Base-by-base conservation (phyloP, 2,797 vertebrate genomes). In the Oreochromis mossambicus region DNA sequence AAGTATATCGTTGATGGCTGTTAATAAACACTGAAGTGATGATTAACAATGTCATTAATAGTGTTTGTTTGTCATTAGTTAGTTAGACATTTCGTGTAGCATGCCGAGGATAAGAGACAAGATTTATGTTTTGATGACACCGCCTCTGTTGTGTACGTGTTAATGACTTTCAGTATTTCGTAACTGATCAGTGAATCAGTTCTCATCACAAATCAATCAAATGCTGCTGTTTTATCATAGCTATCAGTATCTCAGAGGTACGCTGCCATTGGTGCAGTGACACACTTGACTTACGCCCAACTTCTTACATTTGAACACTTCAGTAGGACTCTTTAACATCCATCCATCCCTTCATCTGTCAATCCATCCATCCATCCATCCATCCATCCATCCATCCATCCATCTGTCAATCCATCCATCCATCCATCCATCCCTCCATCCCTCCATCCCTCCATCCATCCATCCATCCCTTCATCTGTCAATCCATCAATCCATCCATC, bases 381-480 rank as follows among this genome's bases (percentile, higher is more conserved):
- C 48, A 19, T 0, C 48, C 17, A 9, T 0, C 17, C n/a, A 21
- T 0, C 51, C 21, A 2, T 0, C 46, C 46, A 4, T 0, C 46
- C 46, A 17, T 1, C 14, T 19, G 5, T 46, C 43, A 7, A 17
- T 38, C 38, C 38, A 41, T 41, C 38, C 38, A 41, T 41, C 9
- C 43, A 15, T 46, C 43, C 15, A 8, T 41, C 38, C 38, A 2
- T 38, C 38, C 38, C 11, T 38, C 9, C 43, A 46, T 46, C n/a
- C n/a, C n/a, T n/a, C n/a, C n/a, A n/a, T n/a, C n/a, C n/a, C n/a
- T 17, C 6, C 43, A 46, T 46, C 43, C 15, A 17, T 17, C 15
- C 15, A 8, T 3, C 51, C 21, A 54, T 55, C 21, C 3, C 46
- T n/a, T n/a, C n/a, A n/a, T n/a, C n/a, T n/a, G n/a, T n/a, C n/a